Base-by-base conservation (phyloP, 2,797 vertebrate species). In the Xenopus petersii region DNA sequence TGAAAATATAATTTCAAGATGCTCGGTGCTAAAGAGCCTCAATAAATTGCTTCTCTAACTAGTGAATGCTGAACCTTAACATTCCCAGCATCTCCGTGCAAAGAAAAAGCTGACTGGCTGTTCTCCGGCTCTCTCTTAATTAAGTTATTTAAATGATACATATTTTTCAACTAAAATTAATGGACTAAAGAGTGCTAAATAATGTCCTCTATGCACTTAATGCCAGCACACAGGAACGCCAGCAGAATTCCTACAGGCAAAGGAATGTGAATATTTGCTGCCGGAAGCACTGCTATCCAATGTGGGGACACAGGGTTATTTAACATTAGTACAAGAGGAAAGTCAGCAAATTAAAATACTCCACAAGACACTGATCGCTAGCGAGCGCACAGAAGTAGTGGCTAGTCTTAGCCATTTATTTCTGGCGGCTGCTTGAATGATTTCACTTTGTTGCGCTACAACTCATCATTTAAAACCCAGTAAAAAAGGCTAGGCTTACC, bases 111-210 rank as follows among this genome's bases (percentile, higher is more conserved):
- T 61, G 59, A 61, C 8, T 24, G 13, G 59, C 59, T 24, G 17
- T 61, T n/a, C 5, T 10, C 21, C 17, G 26, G 36, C 36, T 42
- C 26, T 11, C 26, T 26, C 59, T 10, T 30, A 61, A 61, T 61
- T 61, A 61, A 61, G 59, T 61, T 61, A 61, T 61, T 61, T 61
- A 61, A 61, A 61, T 61, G 59, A 61, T 61, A 61, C 59, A 61
- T 61, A 61, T 61, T 61, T 61, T 10, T 61, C 59, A 61, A 61
- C 12, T 17, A 61, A 10, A 24, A 24, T 30, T 61, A 61, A 61
- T 61, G 24, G 59, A 17, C 17, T 30, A 58, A 58, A 58, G 16
- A 58, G n/a, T 58, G 56, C 3, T 9, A 61, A 61, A 13, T 26
- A 24, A 61, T 61, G 17, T 26, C 36, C 36, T 9, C 36, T 42